A percentile compares a stretch with the other conserved stretches of the same genome.
These are phyloP conservation scores for Cassiopea xamachana DNA, from an alignment of 30 jellyfish, hydroid and myxozoan species.

Conservation along the genomic window DNA sequence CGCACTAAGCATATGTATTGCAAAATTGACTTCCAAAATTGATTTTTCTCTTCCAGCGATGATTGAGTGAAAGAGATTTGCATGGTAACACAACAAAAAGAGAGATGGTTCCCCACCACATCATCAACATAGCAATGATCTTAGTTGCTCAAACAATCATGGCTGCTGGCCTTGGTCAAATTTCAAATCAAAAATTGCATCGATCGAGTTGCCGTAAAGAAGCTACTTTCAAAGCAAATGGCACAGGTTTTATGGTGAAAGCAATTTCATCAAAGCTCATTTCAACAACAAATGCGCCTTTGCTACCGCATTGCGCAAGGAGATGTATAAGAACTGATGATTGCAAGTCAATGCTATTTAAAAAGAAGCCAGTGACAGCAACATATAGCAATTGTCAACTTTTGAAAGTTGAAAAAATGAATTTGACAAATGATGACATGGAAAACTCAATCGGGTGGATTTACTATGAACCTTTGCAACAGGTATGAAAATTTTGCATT, in stretches of 20 bases:
- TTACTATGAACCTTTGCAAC: conserved; percentile 6
- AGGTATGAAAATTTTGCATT: neutral
- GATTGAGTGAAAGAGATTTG: no score
- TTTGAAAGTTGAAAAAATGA: neutral
- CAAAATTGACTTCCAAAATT: no score
- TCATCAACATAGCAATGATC: neutral
- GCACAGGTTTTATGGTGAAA: neutral
- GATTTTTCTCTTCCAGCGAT: no score
- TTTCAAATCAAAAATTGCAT: neutral
- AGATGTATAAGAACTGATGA: neutral
- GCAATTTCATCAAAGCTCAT: conserved; percentile 2
- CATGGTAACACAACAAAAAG: no score
- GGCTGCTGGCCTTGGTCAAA: neutral
- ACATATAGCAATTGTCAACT: neutral
- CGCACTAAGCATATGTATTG: no score
- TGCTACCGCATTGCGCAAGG: conserved; percentile 1
- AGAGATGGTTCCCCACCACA: neutral
- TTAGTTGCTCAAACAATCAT: neutral
- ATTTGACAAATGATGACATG: neutral
- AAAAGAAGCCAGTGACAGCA: neutral
- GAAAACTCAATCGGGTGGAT: neutral
- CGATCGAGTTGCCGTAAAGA: conserved; percentile 20
- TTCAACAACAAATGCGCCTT: neutral
- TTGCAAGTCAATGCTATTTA: neutral
- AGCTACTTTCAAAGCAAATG: conserved; percentile 7